A percentile compares a stretch with the other conserved stretches of the same genome.
Evolutionary conservation across 1,140 invertebrate genomes (phyloP).

Genomic region (Protaetia brevitarsis): DNA sequence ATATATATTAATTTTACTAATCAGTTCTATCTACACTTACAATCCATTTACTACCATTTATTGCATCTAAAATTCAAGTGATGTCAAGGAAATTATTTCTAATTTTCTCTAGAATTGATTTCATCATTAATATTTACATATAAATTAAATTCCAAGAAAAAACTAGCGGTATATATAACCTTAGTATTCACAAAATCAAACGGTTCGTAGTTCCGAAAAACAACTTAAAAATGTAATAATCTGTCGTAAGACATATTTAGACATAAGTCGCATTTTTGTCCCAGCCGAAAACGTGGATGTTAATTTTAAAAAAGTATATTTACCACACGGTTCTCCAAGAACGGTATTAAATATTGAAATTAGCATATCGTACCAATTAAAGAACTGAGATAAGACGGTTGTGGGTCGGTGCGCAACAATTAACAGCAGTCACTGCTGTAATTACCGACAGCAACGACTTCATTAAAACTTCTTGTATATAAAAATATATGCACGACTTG

Average conservation of each 20-base stretch:
- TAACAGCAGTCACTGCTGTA: constrained; percentile 28
- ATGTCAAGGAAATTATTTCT: no score
- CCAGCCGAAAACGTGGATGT: neutral
- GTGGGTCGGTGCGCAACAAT: constrained; percentile 26
- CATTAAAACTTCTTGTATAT: constrained; percentile 16
- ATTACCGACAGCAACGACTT: constrained; percentile 26
- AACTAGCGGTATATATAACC: neutral
- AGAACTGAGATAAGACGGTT: constrained; percentile 26
- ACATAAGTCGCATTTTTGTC: constrained; percentile 3
- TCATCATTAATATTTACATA: neutral
- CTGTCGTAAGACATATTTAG: neutral
- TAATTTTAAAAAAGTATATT: constrained; percentile 6
- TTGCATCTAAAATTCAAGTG: no score
- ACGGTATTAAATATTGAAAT: constrained; percentile 22
- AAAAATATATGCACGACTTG: neutral
- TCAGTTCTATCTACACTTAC: no score
- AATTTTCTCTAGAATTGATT: neutral
- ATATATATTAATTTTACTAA: no score
- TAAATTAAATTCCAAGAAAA: neutral
- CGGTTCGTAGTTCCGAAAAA: neutral
- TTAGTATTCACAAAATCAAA: constrained; percentile 13
- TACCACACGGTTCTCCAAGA: neutral
- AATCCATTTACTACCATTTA: no score
- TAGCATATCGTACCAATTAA: constrained; percentile 32
- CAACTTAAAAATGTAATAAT: neutral